Evolutionary conservation across 35 echinoderm and acorn worm species (phyloP).

Genomic region (Lytechinus pictus): DNA sequence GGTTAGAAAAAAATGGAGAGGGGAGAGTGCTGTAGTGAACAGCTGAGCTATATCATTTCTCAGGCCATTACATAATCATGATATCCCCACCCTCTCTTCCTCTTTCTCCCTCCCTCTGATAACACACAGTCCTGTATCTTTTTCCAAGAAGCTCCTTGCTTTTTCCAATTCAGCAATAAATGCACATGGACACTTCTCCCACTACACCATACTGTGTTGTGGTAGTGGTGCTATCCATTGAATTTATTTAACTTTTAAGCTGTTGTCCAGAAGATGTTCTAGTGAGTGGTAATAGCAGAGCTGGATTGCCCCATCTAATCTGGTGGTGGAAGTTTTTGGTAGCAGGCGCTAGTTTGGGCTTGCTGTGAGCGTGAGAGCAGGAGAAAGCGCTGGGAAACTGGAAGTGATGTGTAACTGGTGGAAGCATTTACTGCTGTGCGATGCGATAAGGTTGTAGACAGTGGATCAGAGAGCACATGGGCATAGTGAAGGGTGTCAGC

Average conservation of each 20-base stretch:
- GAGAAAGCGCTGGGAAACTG: not conserved
- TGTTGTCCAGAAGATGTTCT: not conserved
- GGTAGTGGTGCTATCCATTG: not conserved
- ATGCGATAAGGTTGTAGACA: conserved; percentile 9
- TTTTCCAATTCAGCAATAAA: not conserved
- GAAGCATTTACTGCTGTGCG: conserved; percentile 28
- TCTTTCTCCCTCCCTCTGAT: not conserved
- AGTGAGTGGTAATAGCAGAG: not conserved
- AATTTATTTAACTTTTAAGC: not conserved
- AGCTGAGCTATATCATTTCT: conserved; percentile 5
- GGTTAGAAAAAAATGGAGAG: not conserved
- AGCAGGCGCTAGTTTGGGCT: not conserved
- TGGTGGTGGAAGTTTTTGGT: not conserved
- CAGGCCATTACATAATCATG: not conserved
- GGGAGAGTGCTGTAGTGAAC: not conserved
- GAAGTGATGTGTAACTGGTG: conserved; percentile 32
- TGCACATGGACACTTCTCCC: not conserved
- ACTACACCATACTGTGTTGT: not conserved
- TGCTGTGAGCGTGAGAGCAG: not conserved
- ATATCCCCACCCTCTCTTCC: not conserved
- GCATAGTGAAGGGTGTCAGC: not conserved
- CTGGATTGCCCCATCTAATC: not conserved
- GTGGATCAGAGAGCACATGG: conserved; percentile 29
- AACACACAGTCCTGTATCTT: conserved; percentile 9
- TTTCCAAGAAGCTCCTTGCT: no score